Evolutionary conservation across 2,888 invertebrate species (phyloP), one percentile per base, ranked within the genome.

Genomic region (Autographa gamma): DNA sequence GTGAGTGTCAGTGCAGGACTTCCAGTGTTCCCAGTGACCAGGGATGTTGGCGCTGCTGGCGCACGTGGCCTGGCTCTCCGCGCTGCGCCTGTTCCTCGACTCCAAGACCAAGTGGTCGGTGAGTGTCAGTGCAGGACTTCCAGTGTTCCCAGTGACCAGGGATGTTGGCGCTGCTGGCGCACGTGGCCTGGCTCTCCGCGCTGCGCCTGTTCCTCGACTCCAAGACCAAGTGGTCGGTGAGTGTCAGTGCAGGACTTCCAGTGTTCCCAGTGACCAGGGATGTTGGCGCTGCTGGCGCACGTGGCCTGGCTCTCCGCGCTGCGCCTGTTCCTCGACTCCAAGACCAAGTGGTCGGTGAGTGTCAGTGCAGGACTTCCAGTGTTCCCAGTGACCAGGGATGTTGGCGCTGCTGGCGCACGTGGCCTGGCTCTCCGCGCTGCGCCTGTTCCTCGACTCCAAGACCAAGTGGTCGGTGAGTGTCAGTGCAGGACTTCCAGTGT

Each of bases 131-230:
- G n/a, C 48, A n/a, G 48, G 16, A n/a, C 48, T 48, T 16, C 48
- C 48, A n/a, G 48, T 48, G 48, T 16, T n/a, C n/a, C 8, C n/a
- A n/a, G 1, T 48, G 48, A 8, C 48, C 48, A 16, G 14, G 98
- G 97, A 93, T 93, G 9, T 93, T 96, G 0, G 97, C 98, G 0
- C 16, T 43, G 16, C 43, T 98, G 32, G 94, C 96, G 7, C 81
- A 92, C 0, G 96, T 97, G 81, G 96, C 98, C 0, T 98, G 98
- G 97, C 93, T 93, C 9, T 93, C 96, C 0, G 97, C 98, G 0
- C 93, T 97, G 54, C 96, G 96, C 79, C 97, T 98, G 90, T 98
- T 98, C 94, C 89, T 97, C 16, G 96, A 97, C 78, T 97, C 97
- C 79, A 96, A 97, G 67, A 95, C 95, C 0, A 92, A 93, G 87